Conservation (phyloP, 30 jellyfish, hydroid and myxozoan species). For the Cassiopea andromeda region DNA sequence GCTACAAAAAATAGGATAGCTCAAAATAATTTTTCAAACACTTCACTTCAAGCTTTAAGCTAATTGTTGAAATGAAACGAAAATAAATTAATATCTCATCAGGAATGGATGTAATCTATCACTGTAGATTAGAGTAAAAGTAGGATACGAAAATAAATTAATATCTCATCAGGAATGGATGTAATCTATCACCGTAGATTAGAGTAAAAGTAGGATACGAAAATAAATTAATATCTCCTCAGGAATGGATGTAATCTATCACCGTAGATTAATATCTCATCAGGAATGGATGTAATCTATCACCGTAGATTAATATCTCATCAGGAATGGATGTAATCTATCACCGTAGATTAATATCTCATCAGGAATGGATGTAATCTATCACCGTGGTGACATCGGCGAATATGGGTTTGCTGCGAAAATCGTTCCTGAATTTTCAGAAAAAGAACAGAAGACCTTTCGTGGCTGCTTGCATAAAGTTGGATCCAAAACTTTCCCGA, state of each 20-base stretch:
- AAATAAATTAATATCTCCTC: not conserved
- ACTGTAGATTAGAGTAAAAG: constrained; percentile 37
- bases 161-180: constrained; percentile 77
- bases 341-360: not conserved
- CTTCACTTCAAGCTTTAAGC: no score
- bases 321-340: constrained; percentile 85
- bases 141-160: no score
- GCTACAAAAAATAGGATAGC: no score
- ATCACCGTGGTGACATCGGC: constrained; percentile 89
- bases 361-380: constrained; percentile 90
- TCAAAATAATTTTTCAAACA: no score
- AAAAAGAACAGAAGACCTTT: constrained; percentile 72
- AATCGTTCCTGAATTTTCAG: constrained; percentile 94
- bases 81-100: not conserved
- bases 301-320: constrained; percentile 29
- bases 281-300: constrained; percentile 93
- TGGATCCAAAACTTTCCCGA: constrained; percentile 82
- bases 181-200: constrained; percentile 49
- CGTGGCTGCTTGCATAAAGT: constrained; percentile 95
- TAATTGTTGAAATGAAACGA: no score
- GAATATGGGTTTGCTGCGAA: constrained; percentile 92
- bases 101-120: constrained; percentile 95
- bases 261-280: not conserved
- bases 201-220: no score
- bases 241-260: constrained; percentile 86